A percentile compares a stretch with the other conserved stretches of the same genome.
Evolutionary conservation across 2,113 vertebrate genomes (phyloP).

Genomic region (Triplophysa siluroides): DNA sequence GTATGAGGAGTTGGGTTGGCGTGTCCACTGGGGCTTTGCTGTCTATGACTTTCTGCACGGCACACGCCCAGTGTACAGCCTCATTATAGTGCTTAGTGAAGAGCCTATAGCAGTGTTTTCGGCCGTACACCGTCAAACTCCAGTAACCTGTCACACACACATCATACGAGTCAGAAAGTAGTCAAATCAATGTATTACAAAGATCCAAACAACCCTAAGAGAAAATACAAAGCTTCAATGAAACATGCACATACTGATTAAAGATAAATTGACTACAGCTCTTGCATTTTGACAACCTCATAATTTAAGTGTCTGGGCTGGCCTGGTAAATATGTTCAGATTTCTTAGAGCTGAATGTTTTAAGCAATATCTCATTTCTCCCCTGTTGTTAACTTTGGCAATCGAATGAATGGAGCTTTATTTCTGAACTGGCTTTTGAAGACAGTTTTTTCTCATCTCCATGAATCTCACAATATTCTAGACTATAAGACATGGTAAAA

Average conservation of each 20-base stretch:
- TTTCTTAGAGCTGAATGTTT: slow-evolving; percentile 5
- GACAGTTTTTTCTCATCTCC: background rate
- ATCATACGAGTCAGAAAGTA: background rate
- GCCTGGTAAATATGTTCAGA: slow-evolving; percentile 12
- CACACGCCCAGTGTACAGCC: slow-evolving; percentile 90
- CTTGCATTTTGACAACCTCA: background rate
- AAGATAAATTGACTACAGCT: background rate
- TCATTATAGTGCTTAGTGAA: slow-evolving; percentile 91
- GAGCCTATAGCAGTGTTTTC: slow-evolving; percentile 89
- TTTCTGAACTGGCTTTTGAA: background rate
- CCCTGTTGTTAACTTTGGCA: slow-evolving; percentile 30
- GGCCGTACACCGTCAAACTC: slow-evolving; percentile 90
- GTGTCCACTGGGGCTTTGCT: slow-evolving; percentile 91
- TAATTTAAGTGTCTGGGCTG: background rate
- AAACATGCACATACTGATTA: slow-evolving; percentile 11
- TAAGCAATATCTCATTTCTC: slow-evolving; percentile 6
- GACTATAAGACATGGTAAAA: background rate
- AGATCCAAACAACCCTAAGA: background rate
- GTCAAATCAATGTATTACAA: background rate
- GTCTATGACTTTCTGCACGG: slow-evolving; percentile 89
- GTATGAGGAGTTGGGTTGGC: slow-evolving; percentile 92
- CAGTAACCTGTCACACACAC: slow-evolving; percentile 82
- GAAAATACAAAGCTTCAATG: background rate
- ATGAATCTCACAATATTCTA: background rate
- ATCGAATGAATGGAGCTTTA: slow-evolving; percentile 8